Base-by-base conservation (phyloP, 2,113 vertebrate genomes). In the Sapayoa aenigma region DNA sequence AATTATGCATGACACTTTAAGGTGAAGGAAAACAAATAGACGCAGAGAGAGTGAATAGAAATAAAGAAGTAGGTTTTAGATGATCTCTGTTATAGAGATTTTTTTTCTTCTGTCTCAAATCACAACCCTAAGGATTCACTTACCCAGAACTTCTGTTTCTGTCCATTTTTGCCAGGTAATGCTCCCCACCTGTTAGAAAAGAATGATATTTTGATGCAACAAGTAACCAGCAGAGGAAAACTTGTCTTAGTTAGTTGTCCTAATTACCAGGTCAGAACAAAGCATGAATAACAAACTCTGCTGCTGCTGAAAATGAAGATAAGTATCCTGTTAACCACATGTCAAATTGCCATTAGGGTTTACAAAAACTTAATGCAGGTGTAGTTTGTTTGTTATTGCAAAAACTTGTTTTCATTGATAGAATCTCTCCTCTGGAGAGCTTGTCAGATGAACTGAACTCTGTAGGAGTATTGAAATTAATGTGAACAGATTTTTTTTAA, bases 131-230 rank as follows among this genome's bases (percentile, higher is more conserved):
- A 92, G 52, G 3, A 49, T 60, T 81, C 63, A 97, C 98, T 95
- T 97, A 98, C 98, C 98, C 98, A 98, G 47, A 97, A 98, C 78
- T 98, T 98, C 93, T 97, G 94, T 66, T 97, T 98, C 42, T 44
- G 74, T 31, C 97, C 96, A 21, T 90, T 84, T 88, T 93, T 96
- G 63, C 90, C 97, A 95, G 24, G 59, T 68, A 97, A 31, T 16
- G 23, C 77, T 41, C 98, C 98, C 98, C 98, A 98, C 62, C 98
- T 98, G 80, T 75, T 42, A 52, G 37, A 90, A 96, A 59, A 96
- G 8, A 90, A 94, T 55, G 10, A 11, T 41, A 60, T 3, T 71
- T 69, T 77, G 56, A 35, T 77, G 72, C 74, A 90, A 65, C 19
- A 76, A 91, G 7, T 22, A 84, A 77, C 9, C 10, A 71, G 14